phyloP scores from a whole-genome alignment of 2,113 vertebrate species.

The Apistogramma diplotaenia region DNA sequence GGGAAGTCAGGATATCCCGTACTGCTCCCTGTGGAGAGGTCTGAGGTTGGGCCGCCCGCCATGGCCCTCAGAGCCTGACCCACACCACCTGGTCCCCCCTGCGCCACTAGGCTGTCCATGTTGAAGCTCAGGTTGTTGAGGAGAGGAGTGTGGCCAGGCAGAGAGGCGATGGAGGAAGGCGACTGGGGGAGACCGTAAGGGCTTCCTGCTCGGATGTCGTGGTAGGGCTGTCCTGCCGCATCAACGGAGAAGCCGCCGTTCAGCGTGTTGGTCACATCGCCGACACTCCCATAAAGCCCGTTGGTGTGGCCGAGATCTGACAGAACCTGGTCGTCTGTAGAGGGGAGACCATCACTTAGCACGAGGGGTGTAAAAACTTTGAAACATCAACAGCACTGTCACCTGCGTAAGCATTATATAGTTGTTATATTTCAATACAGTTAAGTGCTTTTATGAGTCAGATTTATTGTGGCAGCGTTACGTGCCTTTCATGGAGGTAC shows the following conservation, averaged over 20 bases:
- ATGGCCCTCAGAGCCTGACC: conserved; percentile 92
- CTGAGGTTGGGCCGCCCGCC: conserved; percentile 93
- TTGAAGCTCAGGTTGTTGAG: conserved; percentile 91
- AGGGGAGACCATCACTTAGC: conserved; percentile 52
- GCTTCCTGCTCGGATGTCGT: conserved; percentile 91
- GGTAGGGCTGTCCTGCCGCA: conserved; percentile 86
- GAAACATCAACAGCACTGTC: conserved; percentile 23
- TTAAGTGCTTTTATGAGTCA: conserved; percentile 60
- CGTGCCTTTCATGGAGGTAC: conserved; percentile 13
- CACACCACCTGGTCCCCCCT: conserved; percentile 84
- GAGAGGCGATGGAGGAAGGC: conserved; percentile 92
- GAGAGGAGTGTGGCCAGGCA: conserved; percentile 91
- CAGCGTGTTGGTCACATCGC: conserved; percentile 85
- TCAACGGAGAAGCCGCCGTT: conserved; percentile 91
- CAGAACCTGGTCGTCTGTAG: conserved; percentile 94
- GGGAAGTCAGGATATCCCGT: conserved; percentile 99
- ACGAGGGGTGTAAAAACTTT: conserved; percentile 15
- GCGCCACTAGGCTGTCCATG: conserved; percentile 88
- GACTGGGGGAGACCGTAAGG: conserved; percentile 95
- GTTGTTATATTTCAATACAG: conserved; percentile 59
- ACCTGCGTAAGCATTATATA: conserved; percentile 27
- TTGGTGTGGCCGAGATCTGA: conserved; percentile 91
- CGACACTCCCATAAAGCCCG: conserved; percentile 86
- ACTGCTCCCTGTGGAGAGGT: conserved; percentile 98
- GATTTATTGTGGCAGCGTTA: conserved; percentile 36